Conservation (phyloP, 1,140 invertebrate genomes). For the Chlorops oryzae region DNA sequence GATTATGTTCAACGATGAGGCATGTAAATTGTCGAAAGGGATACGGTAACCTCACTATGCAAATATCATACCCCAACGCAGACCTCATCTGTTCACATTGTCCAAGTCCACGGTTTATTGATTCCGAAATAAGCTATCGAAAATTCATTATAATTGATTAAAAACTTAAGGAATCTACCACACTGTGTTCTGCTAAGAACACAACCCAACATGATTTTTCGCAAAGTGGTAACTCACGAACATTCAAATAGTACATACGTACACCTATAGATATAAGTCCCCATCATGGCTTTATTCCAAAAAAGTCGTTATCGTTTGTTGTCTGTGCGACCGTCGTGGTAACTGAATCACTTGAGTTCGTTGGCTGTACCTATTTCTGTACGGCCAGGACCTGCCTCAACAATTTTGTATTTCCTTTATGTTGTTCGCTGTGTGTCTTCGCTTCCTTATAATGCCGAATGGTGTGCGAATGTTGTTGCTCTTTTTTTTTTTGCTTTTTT, state of each 20-base stretch:
- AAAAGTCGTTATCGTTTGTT: slow-evolving; percentile 4
- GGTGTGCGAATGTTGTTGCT: background rate
- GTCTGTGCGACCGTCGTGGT: slow-evolving; percentile 3
- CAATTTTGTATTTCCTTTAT: slow-evolving; percentile 16
- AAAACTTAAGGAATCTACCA: background rate
- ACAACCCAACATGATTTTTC: background rate
- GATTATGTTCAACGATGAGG: no score
- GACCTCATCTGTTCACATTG: no score
- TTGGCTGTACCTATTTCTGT: slow-evolving; percentile 47
- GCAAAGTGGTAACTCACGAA: background rate
- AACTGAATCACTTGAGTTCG: slow-evolving; percentile 41
- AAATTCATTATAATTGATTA: no score
- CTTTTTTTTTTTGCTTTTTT: background rate
- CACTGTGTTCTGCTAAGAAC: background rate
- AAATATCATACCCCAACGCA: no score
- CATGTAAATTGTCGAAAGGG: no score
- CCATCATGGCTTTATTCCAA: background rate
- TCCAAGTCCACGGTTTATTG: no score
- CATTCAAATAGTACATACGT: background rate
- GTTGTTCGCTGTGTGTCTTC: background rate
- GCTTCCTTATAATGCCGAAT: background rate
- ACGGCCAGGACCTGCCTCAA: slow-evolving; percentile 47
- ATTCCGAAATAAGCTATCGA: no score
- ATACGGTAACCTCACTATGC: no score
- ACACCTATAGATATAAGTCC: background rate